phyloP scores from a whole-genome alignment of 1,140 invertebrate species.

The Formica exsecta region DNA sequence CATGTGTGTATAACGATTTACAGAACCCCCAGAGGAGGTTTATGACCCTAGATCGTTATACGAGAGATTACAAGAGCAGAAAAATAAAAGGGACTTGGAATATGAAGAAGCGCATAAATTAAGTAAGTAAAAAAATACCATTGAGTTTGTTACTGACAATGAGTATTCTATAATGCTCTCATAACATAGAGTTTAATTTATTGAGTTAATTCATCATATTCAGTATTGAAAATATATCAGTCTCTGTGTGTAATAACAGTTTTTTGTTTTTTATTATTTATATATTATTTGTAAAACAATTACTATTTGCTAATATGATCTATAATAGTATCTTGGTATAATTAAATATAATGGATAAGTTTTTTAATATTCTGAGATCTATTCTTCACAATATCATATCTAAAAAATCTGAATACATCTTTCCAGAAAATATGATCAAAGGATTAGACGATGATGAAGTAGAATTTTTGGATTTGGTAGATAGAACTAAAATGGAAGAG shows the following conservation, averaged over 20 bases:
- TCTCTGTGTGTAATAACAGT: background rate
- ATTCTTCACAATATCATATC: background rate
- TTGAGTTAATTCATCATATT: background rate
- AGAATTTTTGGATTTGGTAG: conserved; percentile 96
- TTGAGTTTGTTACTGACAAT: background rate
- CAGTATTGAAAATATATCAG: background rate
- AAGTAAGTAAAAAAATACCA: conserved; percentile 88
- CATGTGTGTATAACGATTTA: conserved; percentile 30
- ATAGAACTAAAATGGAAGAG: conserved; percentile 93
- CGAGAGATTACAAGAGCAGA: conserved; percentile 96
- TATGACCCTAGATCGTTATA: conserved; percentile 94
- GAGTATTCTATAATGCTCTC: too few relatives aligned
- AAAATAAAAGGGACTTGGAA: conserved; percentile 95
- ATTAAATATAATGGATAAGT: too few relatives aligned
- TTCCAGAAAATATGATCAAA: conserved; percentile 96
- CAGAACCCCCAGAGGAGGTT: conserved; percentile 91
- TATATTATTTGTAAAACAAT: background rate
- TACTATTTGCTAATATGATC: background rate
- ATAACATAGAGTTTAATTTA: too few relatives aligned
- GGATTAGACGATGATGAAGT: conserved; percentile 98
- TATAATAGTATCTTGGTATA: background rate
- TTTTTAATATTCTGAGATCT: background rate
- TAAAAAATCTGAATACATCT: conserved; percentile 42
- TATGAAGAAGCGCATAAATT: conserved; percentile 97
- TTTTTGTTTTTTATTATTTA: conserved; percentile 22